These are phyloP conservation scores for Stenurella melanura DNA, from an alignment of 2,888 invertebrate species.

Conservation along the genomic window DNA sequence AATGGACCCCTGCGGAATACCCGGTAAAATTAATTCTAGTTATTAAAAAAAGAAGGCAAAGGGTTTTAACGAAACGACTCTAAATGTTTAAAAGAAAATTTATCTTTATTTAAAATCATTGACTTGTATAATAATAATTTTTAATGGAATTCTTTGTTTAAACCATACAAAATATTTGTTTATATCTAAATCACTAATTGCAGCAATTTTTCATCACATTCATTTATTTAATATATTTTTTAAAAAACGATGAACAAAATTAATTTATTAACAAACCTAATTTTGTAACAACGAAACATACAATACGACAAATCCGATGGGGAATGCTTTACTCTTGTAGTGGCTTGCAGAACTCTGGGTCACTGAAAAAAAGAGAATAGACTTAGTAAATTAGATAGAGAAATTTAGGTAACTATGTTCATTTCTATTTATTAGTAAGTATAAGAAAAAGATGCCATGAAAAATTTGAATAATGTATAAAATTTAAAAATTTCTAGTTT, in stretches of 20 bases:
- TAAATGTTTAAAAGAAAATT: constrained; percentile 17
- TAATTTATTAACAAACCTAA: not conserved
- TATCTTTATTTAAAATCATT: constrained; percentile 26
- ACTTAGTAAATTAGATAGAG: not conserved
- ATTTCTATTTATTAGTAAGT: too few relatives aligned
- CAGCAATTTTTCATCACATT: constrained; percentile 58
- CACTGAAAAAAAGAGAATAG: constrained; percentile 45
- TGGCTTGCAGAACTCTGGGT: constrained; percentile 48
- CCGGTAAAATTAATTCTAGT: too few relatives aligned
- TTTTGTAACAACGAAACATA: constrained; percentile 12
- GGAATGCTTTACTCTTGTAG: constrained; percentile 22
- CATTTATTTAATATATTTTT: constrained; percentile 40
- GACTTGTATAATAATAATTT: constrained; percentile 28
- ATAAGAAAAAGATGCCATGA: too few relatives aligned
- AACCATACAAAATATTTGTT: constrained; percentile 44
- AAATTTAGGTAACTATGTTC: too few relatives aligned
- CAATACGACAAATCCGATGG: constrained; percentile 1
- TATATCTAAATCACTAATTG: constrained; percentile 53
- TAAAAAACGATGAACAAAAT: constrained; percentile 19
- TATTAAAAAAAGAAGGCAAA: too few relatives aligned
- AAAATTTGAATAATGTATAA: too few relatives aligned
- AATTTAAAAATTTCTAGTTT: too few relatives aligned
- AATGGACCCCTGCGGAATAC: too few relatives aligned
- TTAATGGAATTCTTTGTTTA: constrained; percentile 36
- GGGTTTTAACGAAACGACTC: not conserved